These are phyloP conservation scores for Perccottus glenii DNA, from an alignment of 2,113 vertebrate genomes.

Conservation along the genomic window DNA sequence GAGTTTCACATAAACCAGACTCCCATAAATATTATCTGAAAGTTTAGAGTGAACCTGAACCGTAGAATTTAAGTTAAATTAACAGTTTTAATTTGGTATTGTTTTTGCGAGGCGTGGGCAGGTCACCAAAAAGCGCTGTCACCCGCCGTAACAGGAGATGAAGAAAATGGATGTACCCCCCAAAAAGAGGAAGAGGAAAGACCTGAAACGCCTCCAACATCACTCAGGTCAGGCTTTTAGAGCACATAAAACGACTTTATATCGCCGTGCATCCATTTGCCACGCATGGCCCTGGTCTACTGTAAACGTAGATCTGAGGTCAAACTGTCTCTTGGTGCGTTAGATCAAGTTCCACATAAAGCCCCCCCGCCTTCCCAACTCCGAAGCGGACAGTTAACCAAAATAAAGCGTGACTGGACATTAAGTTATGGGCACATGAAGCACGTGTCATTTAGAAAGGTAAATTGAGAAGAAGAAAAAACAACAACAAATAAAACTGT, in stretches of 20 bases:
- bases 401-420: constrained; percentile 59
- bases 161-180: neutral
- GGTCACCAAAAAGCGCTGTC: neutral
- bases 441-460: constrained; percentile 54
- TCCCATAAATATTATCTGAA: too few species aligned
- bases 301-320: constrained; percentile 68
- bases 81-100: too few species aligned
- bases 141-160: neutral
- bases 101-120: neutral
- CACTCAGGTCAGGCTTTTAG: neutral
- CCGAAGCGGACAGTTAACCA: constrained; percentile 54
- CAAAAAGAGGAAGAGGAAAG: neutral
- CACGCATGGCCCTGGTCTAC: constrained; percentile 47
- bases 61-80: too few species aligned
- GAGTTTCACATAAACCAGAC: too few species aligned
- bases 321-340: constrained; percentile 63
- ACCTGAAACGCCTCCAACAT: neutral
- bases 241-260: constrained; percentile 41
- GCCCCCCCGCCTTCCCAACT: constrained; percentile 47
- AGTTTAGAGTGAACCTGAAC: too few species aligned
- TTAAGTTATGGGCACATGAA: constrained; percentile 52
- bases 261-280: constrained; percentile 31
- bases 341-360: constrained; percentile 69
- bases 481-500: neutral
- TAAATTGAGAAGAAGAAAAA: neutral